Evolutionary conservation across 2,113 vertebrate genomes (phyloP).

Genomic region (Anarrhichthys ocellatus): DNA sequence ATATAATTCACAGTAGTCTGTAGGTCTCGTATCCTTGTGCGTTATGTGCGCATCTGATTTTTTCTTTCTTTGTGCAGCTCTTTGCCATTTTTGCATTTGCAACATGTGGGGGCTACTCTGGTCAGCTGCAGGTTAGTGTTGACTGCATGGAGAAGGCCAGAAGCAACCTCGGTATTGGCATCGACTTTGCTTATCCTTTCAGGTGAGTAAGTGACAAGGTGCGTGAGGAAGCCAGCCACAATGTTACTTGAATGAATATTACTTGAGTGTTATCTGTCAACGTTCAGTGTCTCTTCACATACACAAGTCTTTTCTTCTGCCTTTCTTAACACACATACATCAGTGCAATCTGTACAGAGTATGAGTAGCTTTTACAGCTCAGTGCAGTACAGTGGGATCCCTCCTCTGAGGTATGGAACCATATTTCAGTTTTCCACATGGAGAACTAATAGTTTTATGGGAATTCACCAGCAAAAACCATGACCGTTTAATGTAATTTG

Average conservation of each 20-base stretch:
- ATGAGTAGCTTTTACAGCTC: background rate
- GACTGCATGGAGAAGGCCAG: slow-evolving; percentile 96
- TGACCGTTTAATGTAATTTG: background rate
- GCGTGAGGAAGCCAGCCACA: background rate
- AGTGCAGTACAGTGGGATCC: background rate
- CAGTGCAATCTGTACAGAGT: background rate
- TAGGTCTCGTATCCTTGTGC: background rate
- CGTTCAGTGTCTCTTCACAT: background rate
- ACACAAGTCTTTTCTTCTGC: too few species aligned
- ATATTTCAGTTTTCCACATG: background rate
- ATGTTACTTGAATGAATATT: background rate
- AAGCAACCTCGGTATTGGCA: slow-evolving; percentile 94
- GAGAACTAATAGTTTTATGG: background rate
- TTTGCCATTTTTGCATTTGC: slow-evolving; percentile 99
- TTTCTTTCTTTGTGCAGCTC: slow-evolving; percentile 84
- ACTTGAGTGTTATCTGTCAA: background rate
- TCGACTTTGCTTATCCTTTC: slow-evolving; percentile 96
- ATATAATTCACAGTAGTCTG: too few species aligned
- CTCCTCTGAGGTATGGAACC: background rate
- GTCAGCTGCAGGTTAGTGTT: slow-evolving; percentile 94
- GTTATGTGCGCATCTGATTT: background rate
- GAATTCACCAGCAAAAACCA: too few species aligned
- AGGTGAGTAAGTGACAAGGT: slow-evolving; percentile 91
- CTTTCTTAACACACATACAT: background rate
- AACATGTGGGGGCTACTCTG: slow-evolving; percentile 98